Evolutionary conservation across 1,140 invertebrate genomes (phyloP).

Genomic region (Tetramorium alpestre): DNA sequence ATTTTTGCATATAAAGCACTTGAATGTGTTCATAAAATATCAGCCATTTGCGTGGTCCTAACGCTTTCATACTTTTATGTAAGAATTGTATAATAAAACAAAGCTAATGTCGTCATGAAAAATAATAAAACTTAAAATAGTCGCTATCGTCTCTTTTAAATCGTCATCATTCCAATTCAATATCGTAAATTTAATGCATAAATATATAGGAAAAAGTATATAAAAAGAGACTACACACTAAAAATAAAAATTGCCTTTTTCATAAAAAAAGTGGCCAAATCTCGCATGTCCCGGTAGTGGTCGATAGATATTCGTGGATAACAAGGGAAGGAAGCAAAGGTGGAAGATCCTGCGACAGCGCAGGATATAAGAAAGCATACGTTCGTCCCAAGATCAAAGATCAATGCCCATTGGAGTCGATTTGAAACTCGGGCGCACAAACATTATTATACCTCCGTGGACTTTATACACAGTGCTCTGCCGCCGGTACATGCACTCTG

Average conservation of each 20-base stretch:
- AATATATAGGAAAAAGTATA: neutral
- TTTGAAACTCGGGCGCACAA: slow-evolving; percentile 74
- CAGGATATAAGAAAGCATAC: slow-evolving; percentile 67
- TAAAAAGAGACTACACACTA: neutral
- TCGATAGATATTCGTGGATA: neutral
- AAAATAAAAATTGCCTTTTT: neutral
- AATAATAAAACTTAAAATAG: neutral
- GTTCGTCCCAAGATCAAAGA: slow-evolving; percentile 73
- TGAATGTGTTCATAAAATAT: slow-evolving; percentile 40
- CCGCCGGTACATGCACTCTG: neutral
- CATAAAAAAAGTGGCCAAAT: neutral
- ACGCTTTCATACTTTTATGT: slow-evolving; percentile 9
- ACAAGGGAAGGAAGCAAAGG: neutral
- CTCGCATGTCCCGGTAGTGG: neutral
- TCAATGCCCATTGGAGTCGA: slow-evolving; percentile 73
- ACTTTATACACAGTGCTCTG: slow-evolving; percentile 63
- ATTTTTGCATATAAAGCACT: slow-evolving; percentile 54
- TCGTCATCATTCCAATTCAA: neutral
- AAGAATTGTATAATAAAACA: slow-evolving; percentile 2
- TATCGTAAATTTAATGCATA: neutral
- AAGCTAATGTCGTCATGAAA: neutral
- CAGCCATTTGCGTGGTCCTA: slow-evolving; percentile 17
- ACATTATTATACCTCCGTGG: slow-evolving; percentile 75
- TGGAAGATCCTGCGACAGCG: slow-evolving; percentile 48
- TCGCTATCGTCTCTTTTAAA: neutral